Evolutionary conservation across 2,888 invertebrate species (phyloP).

Genomic region (Synergus laeviventris): DNA sequence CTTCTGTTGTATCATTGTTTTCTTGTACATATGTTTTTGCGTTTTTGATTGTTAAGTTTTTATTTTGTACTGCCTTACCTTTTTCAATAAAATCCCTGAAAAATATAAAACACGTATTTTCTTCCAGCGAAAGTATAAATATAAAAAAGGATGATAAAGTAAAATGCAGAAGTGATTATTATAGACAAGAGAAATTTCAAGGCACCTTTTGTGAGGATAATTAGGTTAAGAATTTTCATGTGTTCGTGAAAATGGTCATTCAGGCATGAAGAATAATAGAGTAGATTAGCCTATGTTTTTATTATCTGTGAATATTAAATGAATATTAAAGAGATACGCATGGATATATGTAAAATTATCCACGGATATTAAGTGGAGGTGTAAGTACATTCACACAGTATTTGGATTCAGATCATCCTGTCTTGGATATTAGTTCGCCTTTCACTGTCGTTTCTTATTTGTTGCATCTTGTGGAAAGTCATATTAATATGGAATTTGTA

Average conservation of each 20-base stretch:
- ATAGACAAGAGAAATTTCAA: not conserved
- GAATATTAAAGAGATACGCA: not conserved
- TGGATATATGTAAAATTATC: not conserved
- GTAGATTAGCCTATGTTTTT: not conserved
- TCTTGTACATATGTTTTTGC: slow-evolving; percentile 53
- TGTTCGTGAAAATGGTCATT: not conserved
- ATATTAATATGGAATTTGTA: slow-evolving; percentile 25
- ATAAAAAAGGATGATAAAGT: not conserved
- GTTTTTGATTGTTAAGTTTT: slow-evolving; percentile 40
- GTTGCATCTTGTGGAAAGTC: slow-evolving; percentile 53
- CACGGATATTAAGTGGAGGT: not conserved
- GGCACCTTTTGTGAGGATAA: not conserved
- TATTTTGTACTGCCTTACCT: slow-evolving; percentile 45
- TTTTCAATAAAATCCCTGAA: slow-evolving; percentile 59
- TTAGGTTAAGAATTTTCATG: not conserved
- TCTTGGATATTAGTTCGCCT: slow-evolving; percentile 43
- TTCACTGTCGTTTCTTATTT: slow-evolving; percentile 56
- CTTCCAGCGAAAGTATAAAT: not conserved
- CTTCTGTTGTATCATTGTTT: slow-evolving; percentile 47
- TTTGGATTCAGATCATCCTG: slow-evolving; percentile 15
- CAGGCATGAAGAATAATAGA: not conserved
- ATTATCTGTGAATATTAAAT: not conserved
- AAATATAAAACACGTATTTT: slow-evolving; percentile 33
- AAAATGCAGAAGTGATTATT: not conserved
- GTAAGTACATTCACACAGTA: not conserved